These are phyloP conservation scores for Solen grandis DNA, from an alignment of 1,140 invertebrate species.

Conservation along the genomic window DNA sequence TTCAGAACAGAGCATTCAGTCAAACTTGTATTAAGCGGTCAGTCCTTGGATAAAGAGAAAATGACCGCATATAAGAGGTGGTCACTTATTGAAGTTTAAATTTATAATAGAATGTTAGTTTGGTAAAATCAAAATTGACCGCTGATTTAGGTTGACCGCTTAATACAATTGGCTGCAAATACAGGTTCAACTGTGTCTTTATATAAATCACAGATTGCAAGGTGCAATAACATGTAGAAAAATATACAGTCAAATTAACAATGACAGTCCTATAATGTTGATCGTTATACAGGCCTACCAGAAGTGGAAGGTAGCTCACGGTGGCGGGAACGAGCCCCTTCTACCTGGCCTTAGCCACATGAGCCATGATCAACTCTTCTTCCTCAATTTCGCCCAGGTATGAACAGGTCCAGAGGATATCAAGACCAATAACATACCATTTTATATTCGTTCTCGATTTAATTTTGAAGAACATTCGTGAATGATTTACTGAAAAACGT, in stretches of 20 bases:
- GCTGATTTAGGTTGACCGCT: no score
- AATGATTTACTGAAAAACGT: background rate
- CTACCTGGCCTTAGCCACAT: constrained; percentile 82
- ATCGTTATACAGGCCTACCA: constrained; percentile 71
- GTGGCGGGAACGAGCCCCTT: constrained; percentile 61
- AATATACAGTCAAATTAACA: background rate
- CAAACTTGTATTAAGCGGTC: no score
- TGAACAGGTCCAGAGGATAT: background rate
- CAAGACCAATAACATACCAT: background rate
- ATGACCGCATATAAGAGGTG: no score
- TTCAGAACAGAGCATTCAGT: no score
- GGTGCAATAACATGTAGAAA: background rate
- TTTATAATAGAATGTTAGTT: no score
- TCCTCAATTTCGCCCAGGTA: constrained; percentile 81
- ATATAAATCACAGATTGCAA: no score
- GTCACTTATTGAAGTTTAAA: no score
- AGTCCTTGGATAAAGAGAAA: no score
- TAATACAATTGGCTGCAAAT: no score
- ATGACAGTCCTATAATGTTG: no score
- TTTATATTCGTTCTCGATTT: background rate
- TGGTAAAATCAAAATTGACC: no score
- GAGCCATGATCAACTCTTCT: constrained; percentile 91
- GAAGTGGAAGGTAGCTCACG: constrained; percentile 71
- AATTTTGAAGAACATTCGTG: background rate
- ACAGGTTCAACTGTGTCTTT: no score